Percentiles rank a stretch among this genome's conserved stretches.
Evolutionary conservation across 2,888 invertebrate species (phyloP).

Genomic region (Cetonia aurata): DNA sequence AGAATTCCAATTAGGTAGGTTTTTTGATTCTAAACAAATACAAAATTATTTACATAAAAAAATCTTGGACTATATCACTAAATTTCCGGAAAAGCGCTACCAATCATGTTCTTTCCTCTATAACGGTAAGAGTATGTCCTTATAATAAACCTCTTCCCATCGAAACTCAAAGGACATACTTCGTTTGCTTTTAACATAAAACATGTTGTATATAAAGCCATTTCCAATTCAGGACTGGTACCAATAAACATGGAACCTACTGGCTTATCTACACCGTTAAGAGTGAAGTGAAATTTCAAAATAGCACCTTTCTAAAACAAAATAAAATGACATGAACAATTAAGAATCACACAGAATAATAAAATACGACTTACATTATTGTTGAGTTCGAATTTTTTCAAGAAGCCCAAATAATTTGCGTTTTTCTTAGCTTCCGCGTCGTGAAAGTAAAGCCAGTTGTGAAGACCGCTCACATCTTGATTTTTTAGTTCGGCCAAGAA

Average conservation of each 20-base stretch:
- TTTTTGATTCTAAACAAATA: too few species aligned
- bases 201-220: slow-evolving; percentile 91
- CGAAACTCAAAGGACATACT: slow-evolving; percentile 80
- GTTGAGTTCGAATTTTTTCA: slow-evolving; percentile 78
- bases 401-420: slow-evolving; percentile 84
- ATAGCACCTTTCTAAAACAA: slow-evolving; percentile 81
- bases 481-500: slow-evolving; percentile 90
- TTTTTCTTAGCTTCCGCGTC: slow-evolving; percentile 79
- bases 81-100: slow-evolving; percentile 86
- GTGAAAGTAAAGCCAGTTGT: slow-evolving; percentile 91
- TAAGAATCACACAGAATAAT: neutral
- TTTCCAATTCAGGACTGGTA: slow-evolving; percentile 91
- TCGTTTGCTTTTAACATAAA: slow-evolving; percentile 82
- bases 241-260: slow-evolving; percentile 85
- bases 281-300: slow-evolving; percentile 79
- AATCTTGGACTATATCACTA: slow-evolving; percentile 59
- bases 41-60: slow-evolving; percentile 12
- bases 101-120: slow-evolving; percentile 82
- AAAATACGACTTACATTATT: slow-evolving; percentile 71
- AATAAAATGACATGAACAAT: slow-evolving; percentile 20
- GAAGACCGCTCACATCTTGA: slow-evolving; percentile 84
- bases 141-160: slow-evolving; percentile 79
- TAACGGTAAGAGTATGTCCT: slow-evolving; percentile 81
- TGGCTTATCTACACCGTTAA: slow-evolving; percentile 80
- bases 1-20: too few species aligned